Percentiles rank a stretch among this genome's conserved stretches.
These are phyloP conservation scores for Melieria omissa DNA, from an alignment of 2,888 invertebrate genomes.

Conservation along the genomic window DNA sequence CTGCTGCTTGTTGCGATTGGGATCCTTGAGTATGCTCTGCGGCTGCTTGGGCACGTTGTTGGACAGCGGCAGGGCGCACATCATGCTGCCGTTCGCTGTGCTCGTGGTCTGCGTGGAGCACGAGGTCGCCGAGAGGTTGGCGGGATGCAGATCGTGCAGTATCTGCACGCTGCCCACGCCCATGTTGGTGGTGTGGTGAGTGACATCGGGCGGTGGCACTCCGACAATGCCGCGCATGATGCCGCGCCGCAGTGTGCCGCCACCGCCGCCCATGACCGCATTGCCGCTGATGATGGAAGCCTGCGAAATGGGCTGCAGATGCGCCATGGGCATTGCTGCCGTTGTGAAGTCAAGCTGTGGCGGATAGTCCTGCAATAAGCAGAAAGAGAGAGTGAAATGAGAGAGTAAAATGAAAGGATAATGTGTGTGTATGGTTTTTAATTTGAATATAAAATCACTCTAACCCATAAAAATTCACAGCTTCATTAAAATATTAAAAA, in stretches of 20 bases:
- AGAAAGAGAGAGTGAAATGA: no score
- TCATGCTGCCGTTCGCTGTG: slow-evolving; percentile 61
- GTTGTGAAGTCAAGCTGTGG: slow-evolving; percentile 63
- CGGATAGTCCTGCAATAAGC: slow-evolving; percentile 62
- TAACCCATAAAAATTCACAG: neutral
- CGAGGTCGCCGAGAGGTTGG: slow-evolving; percentile 60
- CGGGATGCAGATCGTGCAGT: slow-evolving; percentile 60
- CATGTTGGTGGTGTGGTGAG: slow-evolving; percentile 62
- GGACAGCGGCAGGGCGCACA: slow-evolving; percentile 53
- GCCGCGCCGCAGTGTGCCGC: slow-evolving; percentile 62
- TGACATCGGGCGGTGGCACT: slow-evolving; percentile 66
- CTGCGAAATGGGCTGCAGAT: slow-evolving; percentile 61
- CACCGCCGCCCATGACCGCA: slow-evolving; percentile 46
- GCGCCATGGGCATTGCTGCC: slow-evolving; percentile 60
- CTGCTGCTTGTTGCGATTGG: slow-evolving; percentile 72
- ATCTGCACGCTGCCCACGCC: slow-evolving; percentile 45
- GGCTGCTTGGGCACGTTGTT: slow-evolving; percentile 69
- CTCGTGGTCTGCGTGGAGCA: slow-evolving; percentile 63
- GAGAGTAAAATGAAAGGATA: no score
- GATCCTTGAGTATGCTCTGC: slow-evolving; percentile 74
- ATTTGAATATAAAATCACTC: no score
- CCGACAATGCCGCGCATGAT: slow-evolving; percentile 63
- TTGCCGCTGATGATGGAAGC: slow-evolving; percentile 57
- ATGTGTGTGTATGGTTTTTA: no score
- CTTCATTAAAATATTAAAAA: no score